A percentile compares a stretch with the other conserved stretches of the same genome.
Evolutionary conservation across 2,113 vertebrate species (phyloP).

Genomic region (Noturus placidus): DNA sequence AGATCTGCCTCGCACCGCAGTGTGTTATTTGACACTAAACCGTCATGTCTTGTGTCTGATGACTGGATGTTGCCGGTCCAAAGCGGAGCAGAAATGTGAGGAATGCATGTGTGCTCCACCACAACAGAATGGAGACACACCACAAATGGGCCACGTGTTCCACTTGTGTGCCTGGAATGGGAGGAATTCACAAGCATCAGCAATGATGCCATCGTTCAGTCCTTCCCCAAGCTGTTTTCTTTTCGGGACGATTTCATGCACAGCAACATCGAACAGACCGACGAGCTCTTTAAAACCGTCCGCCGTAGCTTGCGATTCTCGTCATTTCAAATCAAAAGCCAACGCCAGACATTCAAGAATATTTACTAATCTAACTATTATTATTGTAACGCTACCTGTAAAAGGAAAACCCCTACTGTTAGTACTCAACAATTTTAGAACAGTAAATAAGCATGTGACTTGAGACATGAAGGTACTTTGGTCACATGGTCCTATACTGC

Average conservation of each 20-base stretch:
- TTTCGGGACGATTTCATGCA: background rate
- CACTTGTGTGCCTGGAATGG: conserved; percentile 69
- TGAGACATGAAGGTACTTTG: background rate
- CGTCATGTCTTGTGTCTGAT: conserved; percentile 76
- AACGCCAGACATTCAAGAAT: background rate
- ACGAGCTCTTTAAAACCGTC: background rate
- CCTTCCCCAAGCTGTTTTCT: conserved; percentile 49
- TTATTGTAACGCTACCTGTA: background rate
- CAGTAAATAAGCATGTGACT: too few relatives aligned
- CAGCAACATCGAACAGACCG: background rate
- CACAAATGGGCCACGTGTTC: conserved; percentile 59
- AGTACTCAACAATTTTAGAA: background rate
- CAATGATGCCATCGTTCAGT: conserved; percentile 55
- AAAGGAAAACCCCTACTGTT: background rate
- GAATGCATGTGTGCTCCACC: conserved; percentile 69
- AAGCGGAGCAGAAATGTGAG: conserved; percentile 66
- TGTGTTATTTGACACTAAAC: conserved; percentile 81
- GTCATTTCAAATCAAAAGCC: background rate
- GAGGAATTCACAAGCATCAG: conserved; percentile 70
- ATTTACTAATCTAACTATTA: background rate
- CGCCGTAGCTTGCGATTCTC: background rate
- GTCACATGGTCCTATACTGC: background rate
- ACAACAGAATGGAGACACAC: conserved; percentile 56
- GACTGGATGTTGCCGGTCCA: conserved; percentile 69
- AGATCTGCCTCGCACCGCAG: conserved; percentile 74